phyloP scores from a whole-genome alignment of 2,888 invertebrate species.

The Oegoconia quadripuncta region DNA sequence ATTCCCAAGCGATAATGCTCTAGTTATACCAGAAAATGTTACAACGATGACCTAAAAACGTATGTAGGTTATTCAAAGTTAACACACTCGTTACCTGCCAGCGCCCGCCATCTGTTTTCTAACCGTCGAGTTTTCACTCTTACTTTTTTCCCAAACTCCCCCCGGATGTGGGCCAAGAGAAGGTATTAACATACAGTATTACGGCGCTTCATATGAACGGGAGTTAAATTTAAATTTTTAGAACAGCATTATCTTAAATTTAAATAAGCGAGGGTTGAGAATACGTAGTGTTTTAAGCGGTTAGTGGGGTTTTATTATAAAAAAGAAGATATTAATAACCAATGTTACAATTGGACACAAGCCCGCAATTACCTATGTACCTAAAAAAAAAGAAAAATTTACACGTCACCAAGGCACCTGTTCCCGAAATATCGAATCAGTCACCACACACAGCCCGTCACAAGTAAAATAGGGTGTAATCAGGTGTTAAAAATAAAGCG shows the following conservation, averaged over 20 bases:
- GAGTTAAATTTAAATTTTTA: not conserved
- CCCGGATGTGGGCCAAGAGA: constrained; percentile 6
- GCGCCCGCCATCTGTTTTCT: constrained; percentile 11
- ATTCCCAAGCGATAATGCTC: no score
- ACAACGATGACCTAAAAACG: not conserved
- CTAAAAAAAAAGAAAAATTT: no score
- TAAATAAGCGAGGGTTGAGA: no score
- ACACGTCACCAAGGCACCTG: no score
- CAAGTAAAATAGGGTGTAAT: constrained; percentile 32
- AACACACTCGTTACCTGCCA: not conserved
- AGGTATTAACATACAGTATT: constrained; percentile 1
- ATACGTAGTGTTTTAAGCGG: no score
- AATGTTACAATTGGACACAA: no score
- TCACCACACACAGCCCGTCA: no score
- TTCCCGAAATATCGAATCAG: no score
- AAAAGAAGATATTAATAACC: no score
- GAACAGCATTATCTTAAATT: not conserved
- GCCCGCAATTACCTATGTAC: no score
- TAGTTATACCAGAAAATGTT: no score
- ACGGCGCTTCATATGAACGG: not conserved
- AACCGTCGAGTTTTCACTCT: constrained; percentile 10
- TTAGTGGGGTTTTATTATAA: no score
- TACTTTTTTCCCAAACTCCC: constrained; percentile 3
- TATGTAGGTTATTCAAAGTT: not conserved
- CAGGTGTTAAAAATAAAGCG: constrained; percentile 54